Evolutionary conservation across 2,888 invertebrate species (phyloP).

Genomic region (Andrena bicolor): DNA sequence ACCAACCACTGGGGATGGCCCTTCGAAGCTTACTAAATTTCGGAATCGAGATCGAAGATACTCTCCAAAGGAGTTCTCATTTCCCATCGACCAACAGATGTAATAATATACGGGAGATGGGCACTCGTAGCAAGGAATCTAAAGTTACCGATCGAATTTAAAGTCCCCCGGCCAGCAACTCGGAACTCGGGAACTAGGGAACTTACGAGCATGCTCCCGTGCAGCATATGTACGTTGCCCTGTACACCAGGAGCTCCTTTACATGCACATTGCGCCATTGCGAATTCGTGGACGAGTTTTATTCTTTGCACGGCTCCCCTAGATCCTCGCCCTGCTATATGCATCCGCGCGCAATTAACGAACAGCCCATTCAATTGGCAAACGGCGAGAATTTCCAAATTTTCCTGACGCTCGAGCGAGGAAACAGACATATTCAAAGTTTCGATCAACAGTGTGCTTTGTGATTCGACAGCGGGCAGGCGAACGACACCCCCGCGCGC

Average conservation of each 20-base stretch:
- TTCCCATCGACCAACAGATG: not conserved
- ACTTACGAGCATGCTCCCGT: not conserved
- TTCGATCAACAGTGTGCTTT: not conserved
- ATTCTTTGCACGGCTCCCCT: slow-evolving; percentile 30
- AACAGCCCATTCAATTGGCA: too few species aligned
- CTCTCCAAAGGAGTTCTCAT: not conserved
- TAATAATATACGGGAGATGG: slow-evolving; percentile 10
- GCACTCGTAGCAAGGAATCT: slow-evolving; percentile 12
- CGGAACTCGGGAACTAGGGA: not conserved
- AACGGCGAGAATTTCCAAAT: not conserved
- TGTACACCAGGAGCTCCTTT: slow-evolving; percentile 20
- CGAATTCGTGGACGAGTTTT: slow-evolving; percentile 41
- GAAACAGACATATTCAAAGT: not conserved
- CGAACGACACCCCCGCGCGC: not conserved
- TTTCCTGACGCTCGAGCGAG: not conserved
- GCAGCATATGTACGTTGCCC: slow-evolving; percentile 21
- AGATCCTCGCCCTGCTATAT: not conserved
- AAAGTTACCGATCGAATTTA: slow-evolving; percentile 27
- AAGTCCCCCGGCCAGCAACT: slow-evolving; percentile 14
- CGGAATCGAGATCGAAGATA: not conserved
- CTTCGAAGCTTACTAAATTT: too few species aligned
- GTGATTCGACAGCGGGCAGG: not conserved
- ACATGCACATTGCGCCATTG: slow-evolving; percentile 11
- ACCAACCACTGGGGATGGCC: not conserved
- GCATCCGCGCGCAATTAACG: slow-evolving; percentile 5